phyloP scores from a whole-genome alignment of 2,797 vertebrate genomes.

The Sebastes flavidus region DNA sequence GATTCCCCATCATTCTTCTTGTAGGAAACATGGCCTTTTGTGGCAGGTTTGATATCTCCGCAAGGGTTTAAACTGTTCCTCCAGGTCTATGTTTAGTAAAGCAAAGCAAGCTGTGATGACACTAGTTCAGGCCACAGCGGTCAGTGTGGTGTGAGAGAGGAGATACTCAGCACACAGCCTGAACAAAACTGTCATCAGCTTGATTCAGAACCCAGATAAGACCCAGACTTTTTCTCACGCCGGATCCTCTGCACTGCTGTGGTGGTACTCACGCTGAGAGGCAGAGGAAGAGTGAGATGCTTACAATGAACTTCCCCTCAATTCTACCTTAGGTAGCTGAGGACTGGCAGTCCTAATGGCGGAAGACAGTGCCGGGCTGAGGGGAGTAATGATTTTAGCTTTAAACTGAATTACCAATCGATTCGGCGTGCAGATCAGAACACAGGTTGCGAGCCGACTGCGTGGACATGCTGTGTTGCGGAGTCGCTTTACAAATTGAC shows the following conservation, averaged over 20 bases:
- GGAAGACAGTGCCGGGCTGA: conserved; percentile 69
- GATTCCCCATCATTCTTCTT: not conserved
- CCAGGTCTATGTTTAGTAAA: conserved; percentile 46
- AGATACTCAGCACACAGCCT: conserved; percentile 53
- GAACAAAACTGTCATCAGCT: conserved; percentile 70
- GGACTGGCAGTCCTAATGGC: conserved; percentile 63
- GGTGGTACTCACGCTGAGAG: conserved; percentile 24
- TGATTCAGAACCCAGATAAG: conserved; percentile 65
- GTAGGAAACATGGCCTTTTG: conserved; percentile 17
- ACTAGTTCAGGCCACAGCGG: conserved; percentile 30
- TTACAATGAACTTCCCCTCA: conserved; percentile 54
- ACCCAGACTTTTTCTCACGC: conserved; percentile 48
- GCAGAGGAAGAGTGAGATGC: conserved; percentile 51
- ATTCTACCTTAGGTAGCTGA: conserved; percentile 57
- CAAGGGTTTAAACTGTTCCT: conserved; percentile 44
- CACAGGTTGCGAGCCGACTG: conserved; percentile 70
- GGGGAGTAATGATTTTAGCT: conserved; percentile 83
- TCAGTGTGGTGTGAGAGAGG: conserved; percentile 37
- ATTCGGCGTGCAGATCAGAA: conserved; percentile 82
- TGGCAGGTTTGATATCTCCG: conserved; percentile 18
- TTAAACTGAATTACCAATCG: conserved; percentile 85
- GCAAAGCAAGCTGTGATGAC: conserved; percentile 40
- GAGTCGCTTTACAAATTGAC: conserved; percentile 82
- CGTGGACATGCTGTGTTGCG: conserved; percentile 70
- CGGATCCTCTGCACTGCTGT: conserved; percentile 1